Base-by-base conservation (phyloP, 2,113 vertebrate genomes). In the Asarcornis scutulata region DNA sequence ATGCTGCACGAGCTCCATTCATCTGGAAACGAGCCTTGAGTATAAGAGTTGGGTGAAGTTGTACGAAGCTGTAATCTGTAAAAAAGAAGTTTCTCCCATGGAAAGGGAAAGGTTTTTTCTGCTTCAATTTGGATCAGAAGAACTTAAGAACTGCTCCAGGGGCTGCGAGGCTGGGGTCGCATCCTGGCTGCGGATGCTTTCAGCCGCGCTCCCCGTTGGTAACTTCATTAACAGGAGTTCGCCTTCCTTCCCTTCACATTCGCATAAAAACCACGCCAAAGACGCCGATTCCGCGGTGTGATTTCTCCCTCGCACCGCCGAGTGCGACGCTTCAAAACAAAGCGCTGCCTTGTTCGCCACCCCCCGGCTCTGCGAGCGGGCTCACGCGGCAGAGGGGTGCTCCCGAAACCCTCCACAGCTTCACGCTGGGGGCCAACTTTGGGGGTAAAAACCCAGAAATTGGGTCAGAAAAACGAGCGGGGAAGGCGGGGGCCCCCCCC, bases 331-430 rank as follows among this genome's bases (percentile, higher is more conserved):
- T 90, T 79, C 66, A 92, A 91, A 90, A 92, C 92, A 96, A 96
- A 96, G 88, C 76, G 71, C 90, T 88, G 80, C 88, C 88, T 94
- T 95, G 85, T 93, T 94, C 86, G 63, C 88, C 38, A 17, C 23
- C 69, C 36, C 42, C 82, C 13, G 40, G 40, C 40, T 13, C 11
- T 13, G 40, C 40, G 12, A 40, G 11, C 40, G 40, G 40, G 40
- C 40, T 40, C 40, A 12, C 40, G 13, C 40, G 40, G 5, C 40
- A 13, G 12, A 40, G 40, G 40, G 40, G 40, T 40, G 40, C 40
- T 40, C 40, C 40, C 40, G 40, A 40, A 40, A 40, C 40, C 40
- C 40, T 40, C 40, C 12, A 13, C 12, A 12, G 40, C 40, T 40
- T 40, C 40, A 40, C 40, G 40, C 12, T 13, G 40, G 13, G 40